Evolutionary conservation across 2,888 invertebrate genomes (phyloP).

Genomic region (Aphelenchoides bicaudatus): DNA sequence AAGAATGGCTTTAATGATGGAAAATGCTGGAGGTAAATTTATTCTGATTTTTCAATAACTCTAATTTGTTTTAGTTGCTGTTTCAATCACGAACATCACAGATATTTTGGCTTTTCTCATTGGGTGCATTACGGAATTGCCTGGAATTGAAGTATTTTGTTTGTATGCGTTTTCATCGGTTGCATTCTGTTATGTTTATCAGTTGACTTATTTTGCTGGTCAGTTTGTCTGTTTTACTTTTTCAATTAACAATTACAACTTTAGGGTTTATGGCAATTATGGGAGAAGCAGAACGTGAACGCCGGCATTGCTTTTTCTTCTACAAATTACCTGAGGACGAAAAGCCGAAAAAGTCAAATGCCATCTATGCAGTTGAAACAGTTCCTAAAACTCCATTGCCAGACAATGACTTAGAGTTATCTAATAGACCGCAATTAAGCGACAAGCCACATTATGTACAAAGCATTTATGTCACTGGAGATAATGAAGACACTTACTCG

Average conservation of each 20-base stretch:
- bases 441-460: slow-evolving; percentile 19
- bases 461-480: slow-evolving; percentile 26
- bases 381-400: background rate
- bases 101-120: slow-evolving; percentile 88
- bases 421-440: background rate
- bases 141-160: slow-evolving; percentile 82
- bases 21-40: slow-evolving; percentile 55
- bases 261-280: slow-evolving; percentile 83
- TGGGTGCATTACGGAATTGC: slow-evolving; percentile 85
- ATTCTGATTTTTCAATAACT: too few relatives aligned
- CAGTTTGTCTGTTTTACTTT: too few relatives aligned
- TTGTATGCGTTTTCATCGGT: slow-evolving; percentile 89
- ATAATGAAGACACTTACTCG: slow-evolving; percentile 17
- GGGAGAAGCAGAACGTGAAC: slow-evolving; percentile 81
- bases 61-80: too few relatives aligned
- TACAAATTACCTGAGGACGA: slow-evolving; percentile 35
- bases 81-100: slow-evolving; percentile 83
- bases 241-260: too few relatives aligned
- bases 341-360: slow-evolving; percentile 24
- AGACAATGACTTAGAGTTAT: slow-evolving; percentile 11
- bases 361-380: slow-evolving; percentile 22
- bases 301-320: slow-evolving; percentile 72
- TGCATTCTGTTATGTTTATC: slow-evolving; percentile 74
- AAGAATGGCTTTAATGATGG: slow-evolving; percentile 48
- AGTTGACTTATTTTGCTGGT: slow-evolving; percentile 84